Evolutionary conservation across 2,113 vertebrate genomes (phyloP).

Genomic region (Festucalex cinctus): DNA sequence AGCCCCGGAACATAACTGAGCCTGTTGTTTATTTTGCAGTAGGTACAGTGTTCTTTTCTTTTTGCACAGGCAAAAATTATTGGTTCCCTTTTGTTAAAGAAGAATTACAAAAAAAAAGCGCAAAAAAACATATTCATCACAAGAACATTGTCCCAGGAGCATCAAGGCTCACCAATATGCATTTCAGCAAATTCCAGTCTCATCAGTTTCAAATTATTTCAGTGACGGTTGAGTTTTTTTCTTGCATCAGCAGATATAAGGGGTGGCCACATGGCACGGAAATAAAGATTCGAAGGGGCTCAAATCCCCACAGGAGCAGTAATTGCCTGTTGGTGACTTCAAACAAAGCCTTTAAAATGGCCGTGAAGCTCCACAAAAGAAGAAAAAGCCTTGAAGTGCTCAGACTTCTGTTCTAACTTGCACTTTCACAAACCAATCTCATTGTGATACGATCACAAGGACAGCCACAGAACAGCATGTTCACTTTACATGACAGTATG

Average conservation of each 20-base stretch:
- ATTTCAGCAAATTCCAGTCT: no score
- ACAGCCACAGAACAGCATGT: neutral
- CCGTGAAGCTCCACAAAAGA: conserved; percentile 9
- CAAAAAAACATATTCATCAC: no score
- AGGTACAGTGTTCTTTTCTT: no score
- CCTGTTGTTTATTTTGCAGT: no score
- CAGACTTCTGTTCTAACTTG: conserved; percentile 15
- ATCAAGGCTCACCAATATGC: no score
- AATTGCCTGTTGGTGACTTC: conserved; percentile 25
- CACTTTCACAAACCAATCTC: conserved; percentile 5
- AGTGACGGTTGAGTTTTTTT: neutral
- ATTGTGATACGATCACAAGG: conserved; percentile 1
- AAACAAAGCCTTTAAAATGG: conserved; percentile 19
- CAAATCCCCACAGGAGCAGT: conserved; percentile 27
- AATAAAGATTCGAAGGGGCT: conserved; percentile 32
- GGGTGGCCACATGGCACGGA: conserved; percentile 32
- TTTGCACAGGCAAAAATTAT: no score
- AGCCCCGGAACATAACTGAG: no score
- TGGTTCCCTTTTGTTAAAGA: no score
- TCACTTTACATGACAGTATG: conserved; percentile 23
- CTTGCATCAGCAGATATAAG: conserved; percentile 42
- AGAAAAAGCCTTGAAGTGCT: neutral
- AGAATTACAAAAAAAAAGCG: no score
- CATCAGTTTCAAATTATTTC: neutral
- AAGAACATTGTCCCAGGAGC: no score